Evolutionary conservation across 2,797 vertebrate genomes (phyloP).

Genomic region (Catharus ustulatus): DNA sequence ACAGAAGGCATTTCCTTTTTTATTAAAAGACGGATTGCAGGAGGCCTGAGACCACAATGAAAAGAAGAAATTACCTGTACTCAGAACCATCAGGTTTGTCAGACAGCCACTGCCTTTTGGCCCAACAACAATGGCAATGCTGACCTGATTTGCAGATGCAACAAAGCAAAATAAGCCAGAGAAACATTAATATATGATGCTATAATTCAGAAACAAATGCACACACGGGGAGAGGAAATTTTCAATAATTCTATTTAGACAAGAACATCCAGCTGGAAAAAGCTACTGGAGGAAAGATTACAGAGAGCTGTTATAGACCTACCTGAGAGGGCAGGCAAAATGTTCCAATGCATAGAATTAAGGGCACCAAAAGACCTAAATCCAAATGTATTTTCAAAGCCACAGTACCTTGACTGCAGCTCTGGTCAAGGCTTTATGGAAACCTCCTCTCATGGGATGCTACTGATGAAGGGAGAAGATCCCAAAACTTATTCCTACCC

Average conservation of each 20-base stretch:
- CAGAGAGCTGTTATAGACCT: not conserved
- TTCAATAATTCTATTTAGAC: not conserved
- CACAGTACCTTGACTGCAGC: not conserved
- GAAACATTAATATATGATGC: not conserved
- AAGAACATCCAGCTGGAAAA: not conserved
- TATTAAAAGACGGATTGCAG: conserved; percentile 63
- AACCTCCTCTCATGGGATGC: not conserved
- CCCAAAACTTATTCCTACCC: not conserved
- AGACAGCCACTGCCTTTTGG: conserved; percentile 4
- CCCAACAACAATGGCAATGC: not conserved
- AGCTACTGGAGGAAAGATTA: not conserved
- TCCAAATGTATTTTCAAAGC: not conserved
- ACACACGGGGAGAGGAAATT: not conserved
- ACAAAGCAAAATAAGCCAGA: not conserved
- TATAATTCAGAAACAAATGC: not conserved
- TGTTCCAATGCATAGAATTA: not conserved
- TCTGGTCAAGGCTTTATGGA: not conserved
- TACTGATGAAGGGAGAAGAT: not conserved
- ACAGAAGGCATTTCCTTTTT: conserved; percentile 55
- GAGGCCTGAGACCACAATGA: not conserved
- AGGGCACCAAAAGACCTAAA: not conserved
- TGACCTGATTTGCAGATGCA: not conserved
- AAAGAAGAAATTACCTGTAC: not conserved
- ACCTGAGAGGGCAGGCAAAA: not conserved
- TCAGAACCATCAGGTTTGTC: not conserved